Conservation (phyloP, 1,140 invertebrate genomes). For the Panagrolaimus sp. region DNA sequence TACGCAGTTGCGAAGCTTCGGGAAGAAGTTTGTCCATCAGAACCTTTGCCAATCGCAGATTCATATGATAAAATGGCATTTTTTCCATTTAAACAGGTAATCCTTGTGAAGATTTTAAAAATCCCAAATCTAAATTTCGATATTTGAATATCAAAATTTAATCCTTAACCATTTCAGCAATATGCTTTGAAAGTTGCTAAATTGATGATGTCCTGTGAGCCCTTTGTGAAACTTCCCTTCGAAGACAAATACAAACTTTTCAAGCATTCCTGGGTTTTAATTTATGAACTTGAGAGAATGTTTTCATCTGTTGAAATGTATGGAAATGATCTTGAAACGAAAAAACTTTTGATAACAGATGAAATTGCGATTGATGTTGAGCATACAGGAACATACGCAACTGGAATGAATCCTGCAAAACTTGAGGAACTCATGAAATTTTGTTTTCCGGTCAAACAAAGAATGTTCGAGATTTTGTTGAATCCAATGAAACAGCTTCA, state of each 20-base stretch:
- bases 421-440: conserved; percentile 2
- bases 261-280: background rate
- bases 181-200: background rate
- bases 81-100: conserved; percentile 5
- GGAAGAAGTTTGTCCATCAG: background rate
- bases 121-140: too few species aligned
- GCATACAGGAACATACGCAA: background rate
- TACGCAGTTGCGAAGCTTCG: background rate
- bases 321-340: background rate
- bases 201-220: background rate
- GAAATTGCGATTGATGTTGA: background rate
- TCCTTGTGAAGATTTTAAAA: too few species aligned
- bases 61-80: conserved; percentile 2
- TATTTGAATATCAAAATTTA: background rate
- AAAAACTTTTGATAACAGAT: background rate
- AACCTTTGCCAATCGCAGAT: background rate
- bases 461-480: background rate
- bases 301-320: background rate
- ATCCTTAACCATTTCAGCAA: background rate
- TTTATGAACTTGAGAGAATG: background rate
- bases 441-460: conserved; percentile 3
- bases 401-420: background rate
- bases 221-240: background rate
- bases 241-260: conserved; percentile 14
- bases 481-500: background rate